Base-by-base conservation (phyloP, 35 echinoderm and acorn worm genomes). In the Apostichopus californicus region DNA sequence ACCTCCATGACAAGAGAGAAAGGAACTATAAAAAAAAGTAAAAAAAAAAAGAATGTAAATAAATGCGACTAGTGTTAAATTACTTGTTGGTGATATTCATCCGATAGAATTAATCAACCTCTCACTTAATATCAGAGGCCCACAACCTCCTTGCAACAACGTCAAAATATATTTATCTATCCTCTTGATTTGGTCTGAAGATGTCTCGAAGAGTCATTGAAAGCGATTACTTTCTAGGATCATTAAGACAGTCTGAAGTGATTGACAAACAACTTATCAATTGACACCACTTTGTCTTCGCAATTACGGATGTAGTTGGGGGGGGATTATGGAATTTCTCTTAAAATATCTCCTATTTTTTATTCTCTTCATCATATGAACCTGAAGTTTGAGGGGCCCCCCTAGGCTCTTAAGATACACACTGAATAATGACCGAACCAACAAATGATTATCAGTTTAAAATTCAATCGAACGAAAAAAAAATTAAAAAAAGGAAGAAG, bases 351-450 rank as follows among this genome's bases (percentile, higher is more conserved):
- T 20, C 20, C 71, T 75, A 20, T 75, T 75, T 20, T 20, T 20
- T 18, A 0, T 11, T 9, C 11, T 68, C 18, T 5, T 75, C 71
- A 75, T 75, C 6, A 75, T 68, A 68, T 75, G 3, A 20, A 75
- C 0, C 17, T 18, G 71, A 75, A 75, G 71, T 18, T 75, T 46
- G 34, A 20, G n/a, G 71, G 71, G 5, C 71, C 71, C 81, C 81
- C 57, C 23, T 85, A 52, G 81, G 55, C 81, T 85, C 55, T 56
- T 9, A 85, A 59, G 81, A 85, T 85, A 85, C 81, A 58, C 54
- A 56, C 25, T 56, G 56, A 85, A 85, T 85, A 85, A 85, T 85
- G 78, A 85, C 81, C 56, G 14, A 75, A 7, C 71, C 71, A 22
- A 75, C 14, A 22, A 46, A 46, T 46, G 34, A 46, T 46, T 46